These are phyloP conservation scores for Gadopsis marmoratus DNA, from an alignment of 2,797 vertebrate species.

Conservation along the genomic window DNA sequence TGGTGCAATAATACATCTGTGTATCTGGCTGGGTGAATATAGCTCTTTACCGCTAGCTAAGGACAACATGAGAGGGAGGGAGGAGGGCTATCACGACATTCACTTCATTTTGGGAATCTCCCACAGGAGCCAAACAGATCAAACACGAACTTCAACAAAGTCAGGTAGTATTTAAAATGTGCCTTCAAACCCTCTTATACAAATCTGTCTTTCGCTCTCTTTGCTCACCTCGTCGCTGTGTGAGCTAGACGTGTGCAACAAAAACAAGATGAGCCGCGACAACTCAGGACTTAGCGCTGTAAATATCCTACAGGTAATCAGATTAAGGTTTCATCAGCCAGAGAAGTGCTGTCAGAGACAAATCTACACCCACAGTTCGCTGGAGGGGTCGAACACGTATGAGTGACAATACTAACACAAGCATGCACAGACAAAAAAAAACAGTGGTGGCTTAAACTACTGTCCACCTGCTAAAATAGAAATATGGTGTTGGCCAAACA, in stretches of 20 bases:
- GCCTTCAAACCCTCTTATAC: slow-evolving; percentile 15
- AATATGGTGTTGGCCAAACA: not conserved
- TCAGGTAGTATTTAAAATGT: slow-evolving; percentile 3
- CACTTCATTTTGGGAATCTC: slow-evolving; percentile 12
- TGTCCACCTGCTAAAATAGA: not conserved
- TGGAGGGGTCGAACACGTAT: not conserved
- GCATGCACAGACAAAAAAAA: not conserved
- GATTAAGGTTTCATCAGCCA: slow-evolving; percentile 77
- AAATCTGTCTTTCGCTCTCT: slow-evolving; percentile 3
- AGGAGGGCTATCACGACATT: not conserved
- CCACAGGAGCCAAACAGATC: slow-evolving; percentile 26
- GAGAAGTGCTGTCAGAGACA: slow-evolving; percentile 41
- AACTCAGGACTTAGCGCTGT: slow-evolving; percentile 74
- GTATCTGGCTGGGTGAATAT: slow-evolving; percentile 34
- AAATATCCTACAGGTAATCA: slow-evolving; percentile 81
- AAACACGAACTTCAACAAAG: not conserved
- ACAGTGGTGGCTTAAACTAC: not conserved
- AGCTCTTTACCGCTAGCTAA: slow-evolving; percentile 33
- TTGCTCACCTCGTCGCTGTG: slow-evolving; percentile 17
- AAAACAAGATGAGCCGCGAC: slow-evolving; percentile 72
- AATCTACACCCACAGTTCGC: slow-evolving; percentile 53
- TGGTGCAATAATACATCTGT: slow-evolving; percentile 48
- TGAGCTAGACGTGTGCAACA: slow-evolving; percentile 29
- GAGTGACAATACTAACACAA: not conserved
- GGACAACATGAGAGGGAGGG: not conserved